Evolutionary conservation across 2,113 vertebrate species (phyloP), one percentile per base, ranked within the genome.

Genomic region (Labeo catla): DNA sequence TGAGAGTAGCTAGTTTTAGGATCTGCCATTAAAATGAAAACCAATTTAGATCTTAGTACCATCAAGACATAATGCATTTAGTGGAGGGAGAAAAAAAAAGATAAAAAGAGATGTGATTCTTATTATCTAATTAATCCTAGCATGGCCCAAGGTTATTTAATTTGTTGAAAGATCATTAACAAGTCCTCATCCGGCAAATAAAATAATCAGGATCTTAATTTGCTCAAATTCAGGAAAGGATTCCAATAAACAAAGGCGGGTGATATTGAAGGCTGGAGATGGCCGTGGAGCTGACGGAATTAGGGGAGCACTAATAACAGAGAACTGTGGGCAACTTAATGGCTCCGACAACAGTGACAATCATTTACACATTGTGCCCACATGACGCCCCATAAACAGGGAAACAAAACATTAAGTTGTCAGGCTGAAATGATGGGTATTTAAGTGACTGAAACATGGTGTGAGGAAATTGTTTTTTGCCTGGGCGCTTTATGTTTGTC

Each of bases 131-230:
- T 94, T 94, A 95, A 94, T 94, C 91, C 94, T 93, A 89, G 66
- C 90, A 91, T 92, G 91, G 90, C 93, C 91, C 49, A 91, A 91
- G 93, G 93, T 94, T 94, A 95, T 95, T 95, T 94, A 92, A 94
- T 95, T 94, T 95, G 93, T 91, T 93, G 91, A 93, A 94, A 94
- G 93, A 93, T 93, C 92, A 95, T 94, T 94, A 94, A 93, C 93
- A 93, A 91, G 91, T 92, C 91, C 92, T 91, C 89, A 94, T 93
- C 90, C 91, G 66, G 91, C 92, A 94, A 93, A 94, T 92, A 93
- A 93, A 95, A 94, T 93, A 95, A 94, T 92, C 91, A 92, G 93
- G 91, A 92, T 93, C 93, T 93, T 95, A 94, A 94, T 95, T 94
- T 94, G 92, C 89, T 93, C 89, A 89, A 94, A 92, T 93, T 94